Evolutionary conservation across 2,797 vertebrate genomes (phyloP), one percentile per base, ranked within the genome.

Genomic region (Numenius phaeopus): DNA sequence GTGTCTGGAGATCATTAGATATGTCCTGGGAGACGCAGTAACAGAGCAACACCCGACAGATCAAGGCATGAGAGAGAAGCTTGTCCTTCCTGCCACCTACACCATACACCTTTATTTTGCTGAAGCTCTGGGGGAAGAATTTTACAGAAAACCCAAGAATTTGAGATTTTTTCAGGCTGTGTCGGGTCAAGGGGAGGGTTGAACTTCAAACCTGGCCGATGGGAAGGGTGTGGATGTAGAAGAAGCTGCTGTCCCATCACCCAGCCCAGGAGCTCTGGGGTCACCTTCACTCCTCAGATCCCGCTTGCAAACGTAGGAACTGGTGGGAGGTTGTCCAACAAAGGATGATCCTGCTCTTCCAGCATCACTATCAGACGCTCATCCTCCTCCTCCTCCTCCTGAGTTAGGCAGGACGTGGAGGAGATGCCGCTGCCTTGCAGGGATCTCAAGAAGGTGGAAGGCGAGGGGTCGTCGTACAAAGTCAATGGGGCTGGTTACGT

Each of bases 381-480:
- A 1, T 54, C 34, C 40, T 3, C 1, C 21, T 3, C 2, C 21
- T 3, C 2, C 18, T 58, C 34, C 24, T 29, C 16, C 0, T 8
- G 52, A 46, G 26, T 42, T 47, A 29, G 54, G 61, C 37, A 17
- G 55, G 34, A 21, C 0, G 0, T 18, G 47, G 47, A 62, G 40
- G 49, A 69, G 46, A 18, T 42, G 47, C 32, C 8, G 1, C 67
- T 46, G 39, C 58, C 46, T 40, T 34, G 70, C 40, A 12, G 52
- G 46, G 52, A n/a, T n/a, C 37, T 62, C 13, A 2, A 10, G 32
- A 24, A 34, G 7, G 14, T 19, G 34, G 16, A 23, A 37, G 62
- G 78, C 15, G 0, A 39, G 20, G 47, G 39, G 16, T 11, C 0
- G 0, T 42, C 0, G 0, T n/a, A 7, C 2, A 0, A 37, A 12